Base-by-base conservation (phyloP, 2,113 vertebrate genomes). In the Synodontis membranacea region DNA sequence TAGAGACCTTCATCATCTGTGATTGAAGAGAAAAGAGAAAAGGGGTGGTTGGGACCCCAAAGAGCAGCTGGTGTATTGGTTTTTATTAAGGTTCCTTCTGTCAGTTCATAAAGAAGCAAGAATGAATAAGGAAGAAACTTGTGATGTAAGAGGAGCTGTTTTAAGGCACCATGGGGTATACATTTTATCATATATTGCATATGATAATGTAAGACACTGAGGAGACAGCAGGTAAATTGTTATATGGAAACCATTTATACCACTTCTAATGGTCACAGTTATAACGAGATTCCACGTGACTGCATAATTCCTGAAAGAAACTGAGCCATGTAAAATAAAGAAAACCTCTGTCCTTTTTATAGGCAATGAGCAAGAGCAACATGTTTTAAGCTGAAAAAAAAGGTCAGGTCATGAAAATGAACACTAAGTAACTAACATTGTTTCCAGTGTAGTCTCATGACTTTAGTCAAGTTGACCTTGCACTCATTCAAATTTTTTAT, bases 21-120 rank as follows among this genome's bases (percentile, higher is more conserved):
- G 48, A 87, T 54, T 56, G 83, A 75, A 17, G 46, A 84, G n/a
- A n/a, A n/a, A n/a, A 84, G 34, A 42, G 56, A 75, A 70, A 72
- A 50, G 23, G 64, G 31, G 14, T 44, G 85, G 86, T 86, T 42
- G 72, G 86, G 21, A 34, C 66, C 12, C 72, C 23, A 31, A 34
- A 60, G 48, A 79, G 56, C 81, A 88, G 58, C 82, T 86, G 80
- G 60, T 86, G 34, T 54, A 48, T 34, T 64, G 80, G 80, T 83
- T 25, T 85, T 66, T 80, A 42, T n/a, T n/a, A n/a, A n/a, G n/a
- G n/a, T n/a, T n/a, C 52, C 54, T 70, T 54, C 85, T 83, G 75
- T 82, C 79, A 75, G 39, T 80, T 79, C 54, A 19, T 60, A 44
- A 68, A 80, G 76, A 2, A 54, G 17, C 39, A 12, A 62, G 80